Conservation (phyloP, 2,888 invertebrate genomes). For the Drosophila buzzatii region DNA sequence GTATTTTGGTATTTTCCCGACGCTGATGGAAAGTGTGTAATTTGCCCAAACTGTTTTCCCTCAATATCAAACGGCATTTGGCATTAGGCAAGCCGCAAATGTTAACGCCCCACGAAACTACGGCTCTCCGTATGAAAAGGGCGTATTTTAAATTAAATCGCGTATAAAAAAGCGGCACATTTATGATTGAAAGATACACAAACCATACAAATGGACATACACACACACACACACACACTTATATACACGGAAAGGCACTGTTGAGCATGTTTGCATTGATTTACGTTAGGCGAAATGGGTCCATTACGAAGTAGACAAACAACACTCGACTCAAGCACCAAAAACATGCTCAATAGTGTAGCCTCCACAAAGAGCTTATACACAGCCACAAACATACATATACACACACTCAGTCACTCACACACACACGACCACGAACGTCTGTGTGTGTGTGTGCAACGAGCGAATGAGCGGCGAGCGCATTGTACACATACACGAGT, state of each 20-base stretch:
- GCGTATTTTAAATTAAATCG: constrained; percentile 70
- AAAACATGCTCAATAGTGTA: constrained; percentile 50
- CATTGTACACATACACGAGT: constrained; percentile 53
- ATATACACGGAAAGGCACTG: constrained; percentile 35
- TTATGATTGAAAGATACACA: constrained; percentile 63
- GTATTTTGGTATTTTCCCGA: constrained; percentile 23
- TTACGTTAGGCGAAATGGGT: constrained; percentile 21
- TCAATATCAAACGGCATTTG: constrained; percentile 52
- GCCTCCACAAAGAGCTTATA: constrained; percentile 17
- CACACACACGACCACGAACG: not conserved
- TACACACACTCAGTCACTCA: constrained; percentile 3
- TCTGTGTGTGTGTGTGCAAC: constrained; percentile 35
- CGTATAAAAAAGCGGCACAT: constrained; percentile 56
- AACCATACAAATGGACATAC: constrained; percentile 17
- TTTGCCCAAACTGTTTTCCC: constrained; percentile 29
- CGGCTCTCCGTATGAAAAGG: constrained; percentile 63
- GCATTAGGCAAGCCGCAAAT: constrained; percentile 33
- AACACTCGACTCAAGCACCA: constrained; percentile 35
- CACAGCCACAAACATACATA: not conserved
- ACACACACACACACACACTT: constrained; percentile 13
- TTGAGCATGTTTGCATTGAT: constrained; percentile 34
- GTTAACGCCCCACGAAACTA: constrained; percentile 61
- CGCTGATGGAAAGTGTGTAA: constrained; percentile 26
- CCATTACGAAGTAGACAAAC: constrained; percentile 19
- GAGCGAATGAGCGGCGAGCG: constrained; percentile 67